phyloP scores from a whole-genome alignment of 2,113 vertebrate genomes.

The Poeciliopsis turrubarensis region DNA sequence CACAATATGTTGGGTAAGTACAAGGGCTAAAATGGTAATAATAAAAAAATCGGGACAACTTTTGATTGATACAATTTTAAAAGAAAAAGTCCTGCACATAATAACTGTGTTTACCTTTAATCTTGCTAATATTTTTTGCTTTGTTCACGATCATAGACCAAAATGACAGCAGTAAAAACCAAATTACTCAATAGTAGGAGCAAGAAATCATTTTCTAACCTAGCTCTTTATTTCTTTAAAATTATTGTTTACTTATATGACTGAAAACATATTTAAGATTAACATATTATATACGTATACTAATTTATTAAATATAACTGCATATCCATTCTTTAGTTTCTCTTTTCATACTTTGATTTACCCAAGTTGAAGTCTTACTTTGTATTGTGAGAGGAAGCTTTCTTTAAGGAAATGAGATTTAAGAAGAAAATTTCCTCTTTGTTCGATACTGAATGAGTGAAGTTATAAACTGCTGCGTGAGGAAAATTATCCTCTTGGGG shows the following conservation, averaged over 20 bases:
- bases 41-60: not conserved
- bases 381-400: not conserved
- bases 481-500: not conserved
- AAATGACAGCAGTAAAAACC: no score
- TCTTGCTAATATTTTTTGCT: no score
- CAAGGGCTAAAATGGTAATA: not conserved
- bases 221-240: no score
- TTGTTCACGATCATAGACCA: no score
- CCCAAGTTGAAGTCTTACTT: not conserved
- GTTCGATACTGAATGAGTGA: not conserved
- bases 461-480: not conserved
- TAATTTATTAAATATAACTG: not conserved
- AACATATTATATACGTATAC: no score
- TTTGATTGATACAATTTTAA: not conserved
- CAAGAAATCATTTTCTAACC: no score
- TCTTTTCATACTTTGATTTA: constrained; percentile 7
- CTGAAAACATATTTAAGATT: no score
- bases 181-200: no score
- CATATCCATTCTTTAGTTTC: not conserved
- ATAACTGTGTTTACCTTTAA: no score
- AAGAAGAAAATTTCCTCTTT: not conserved
- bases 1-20: not conserved
- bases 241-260: no score
- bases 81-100: not conserved
- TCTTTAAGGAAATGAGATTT: constrained; percentile 7